Base-by-base conservation (phyloP, 2,113 vertebrate species). In the Brachyistius frenatus region DNA sequence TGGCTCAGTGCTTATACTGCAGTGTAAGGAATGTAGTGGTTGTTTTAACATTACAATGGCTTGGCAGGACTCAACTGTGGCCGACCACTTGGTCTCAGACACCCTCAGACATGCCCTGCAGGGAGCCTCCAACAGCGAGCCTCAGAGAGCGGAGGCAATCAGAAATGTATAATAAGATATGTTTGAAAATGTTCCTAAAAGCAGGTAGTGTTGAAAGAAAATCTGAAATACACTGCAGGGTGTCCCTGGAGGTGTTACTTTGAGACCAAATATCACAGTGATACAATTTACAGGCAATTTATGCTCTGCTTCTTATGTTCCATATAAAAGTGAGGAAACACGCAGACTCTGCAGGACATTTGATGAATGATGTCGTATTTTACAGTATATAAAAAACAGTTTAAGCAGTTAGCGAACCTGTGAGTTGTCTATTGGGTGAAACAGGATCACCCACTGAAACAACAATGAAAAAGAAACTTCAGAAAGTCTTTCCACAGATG, bases 41-140 rank as follows among this genome's bases (percentile, higher is more conserved):
- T 94, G 85, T 90, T 91, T 91, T 91, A 92, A 86, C 84, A 89
- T 86, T 76, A 92, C 89, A 93, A 91, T 89, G 86, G 82, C 86
- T 90, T 90, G 91, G 91, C 82, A 72, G 79, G 69, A 66, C 56
- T 79, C 72, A 55, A 58, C 74, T 85, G 87, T 83, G 85, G 91
- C 88, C 76, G 46, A 87, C 79, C 83, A 37, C 67, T 79, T 14
- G 66, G 80, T 81, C 70, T 56, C 81, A 89, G 83, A 82, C 85
- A 66, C 80, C 83, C 83, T 73, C 81, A 87, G 86, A 88, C 90
- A 37, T 76, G 74, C 80, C 83, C 82, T 71, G 64, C 70, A 75
- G 85, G 84, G 86, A 69, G 85, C 80, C 85, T 86, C 70, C 47
- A 53, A 63, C 58, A 64, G 57, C 35, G 49, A 37, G 55, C 60